Conservation (phyloP, 1,140 invertebrate genomes). For the Drosophila nannoptera region DNA sequence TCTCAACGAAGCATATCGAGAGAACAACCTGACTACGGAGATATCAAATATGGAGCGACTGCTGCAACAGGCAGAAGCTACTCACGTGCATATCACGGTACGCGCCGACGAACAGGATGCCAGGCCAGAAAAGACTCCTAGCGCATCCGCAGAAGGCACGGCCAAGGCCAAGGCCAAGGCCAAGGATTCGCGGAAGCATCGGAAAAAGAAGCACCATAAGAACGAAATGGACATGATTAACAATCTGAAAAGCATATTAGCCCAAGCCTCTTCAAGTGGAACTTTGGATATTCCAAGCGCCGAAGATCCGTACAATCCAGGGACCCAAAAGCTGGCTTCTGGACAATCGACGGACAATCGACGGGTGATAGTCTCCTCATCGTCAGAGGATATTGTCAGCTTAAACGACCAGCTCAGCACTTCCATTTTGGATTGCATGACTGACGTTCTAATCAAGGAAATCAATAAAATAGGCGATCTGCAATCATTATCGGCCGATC, state of each 20-base stretch:
- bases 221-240: conserved; percentile 78
- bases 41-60: conserved; percentile 64
- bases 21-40: conserved; percentile 81
- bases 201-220: conserved; percentile 76
- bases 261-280: conserved; percentile 42
- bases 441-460: conserved; percentile 64
- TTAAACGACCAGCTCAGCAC: conserved; percentile 19
- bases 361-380: conserved; percentile 11
- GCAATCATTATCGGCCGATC: conserved; percentile 47
- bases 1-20: conserved; percentile 91
- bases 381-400: conserved; percentile 12
- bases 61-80: conserved; percentile 48
- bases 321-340: too few species aligned
- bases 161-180: conserved; percentile 65
- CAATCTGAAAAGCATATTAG: conserved; percentile 66
- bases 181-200: conserved; percentile 51
- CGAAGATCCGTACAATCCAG: neutral
- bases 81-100: conserved; percentile 40
- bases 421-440: conserved; percentile 53
- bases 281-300: neutral
- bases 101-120: conserved; percentile 79
- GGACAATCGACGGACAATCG: conserved; percentile 1
- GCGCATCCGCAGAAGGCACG: neutral
- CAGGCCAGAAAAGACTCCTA: conserved; percentile 81
- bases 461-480: conserved; percentile 76